These are phyloP conservation scores for Heterocephalus glaber DNA, from an alignment of 2,113 vertebrate genomes.

Conservation along the genomic window DNA sequence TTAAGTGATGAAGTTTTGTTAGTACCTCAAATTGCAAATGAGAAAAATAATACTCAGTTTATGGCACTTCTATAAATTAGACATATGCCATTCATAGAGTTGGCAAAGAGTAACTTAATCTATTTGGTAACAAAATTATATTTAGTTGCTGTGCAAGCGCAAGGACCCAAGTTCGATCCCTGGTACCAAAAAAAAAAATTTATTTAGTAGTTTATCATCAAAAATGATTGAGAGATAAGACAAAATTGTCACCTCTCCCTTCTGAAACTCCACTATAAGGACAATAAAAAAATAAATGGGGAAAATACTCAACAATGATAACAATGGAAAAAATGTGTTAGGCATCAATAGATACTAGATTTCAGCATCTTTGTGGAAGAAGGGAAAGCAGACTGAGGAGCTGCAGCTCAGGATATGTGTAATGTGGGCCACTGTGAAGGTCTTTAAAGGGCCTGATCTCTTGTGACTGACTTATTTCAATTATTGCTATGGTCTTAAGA, in stretches of 20 bases:
- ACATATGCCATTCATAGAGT: background rate
- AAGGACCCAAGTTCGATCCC: no score
- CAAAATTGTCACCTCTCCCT: background rate
- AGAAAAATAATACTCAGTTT: background rate
- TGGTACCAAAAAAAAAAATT: no score
- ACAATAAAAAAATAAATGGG: background rate
- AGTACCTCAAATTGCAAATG: background rate
- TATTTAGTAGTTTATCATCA: background rate
- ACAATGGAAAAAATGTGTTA: background rate
- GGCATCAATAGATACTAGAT: background rate
- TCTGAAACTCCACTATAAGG: background rate
- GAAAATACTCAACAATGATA: background rate
- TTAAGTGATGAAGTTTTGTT: background rate
- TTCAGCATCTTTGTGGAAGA: background rate
- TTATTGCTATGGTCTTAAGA: background rate
- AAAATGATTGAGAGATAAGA: background rate
- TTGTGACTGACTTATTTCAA: background rate
- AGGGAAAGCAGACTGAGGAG: background rate
- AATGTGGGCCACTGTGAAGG: background rate
- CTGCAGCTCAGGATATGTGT: background rate
- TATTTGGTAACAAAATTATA: background rate
- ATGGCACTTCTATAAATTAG: background rate
- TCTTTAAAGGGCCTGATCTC: background rate
- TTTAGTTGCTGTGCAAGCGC: no score
- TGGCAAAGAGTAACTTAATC: background rate